phyloP scores from a whole-genome alignment of 2,113 vertebrate species.

The Zosterops hypoxanthus region DNA sequence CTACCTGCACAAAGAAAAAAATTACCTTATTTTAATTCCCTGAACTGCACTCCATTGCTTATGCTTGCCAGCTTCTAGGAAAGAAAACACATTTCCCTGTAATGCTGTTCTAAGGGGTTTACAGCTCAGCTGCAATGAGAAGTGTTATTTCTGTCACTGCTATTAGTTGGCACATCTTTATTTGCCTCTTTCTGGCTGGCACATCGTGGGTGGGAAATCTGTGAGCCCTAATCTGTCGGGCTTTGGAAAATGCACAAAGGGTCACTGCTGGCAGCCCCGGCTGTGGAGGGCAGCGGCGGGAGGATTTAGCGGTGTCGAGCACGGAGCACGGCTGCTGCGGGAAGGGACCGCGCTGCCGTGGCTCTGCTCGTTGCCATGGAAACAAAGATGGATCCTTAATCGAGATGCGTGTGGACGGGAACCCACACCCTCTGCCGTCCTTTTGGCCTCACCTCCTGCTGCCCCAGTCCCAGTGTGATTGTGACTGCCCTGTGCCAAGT shows the following conservation, averaged over 20 bases:
- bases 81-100: background rate
- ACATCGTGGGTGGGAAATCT: background rate
- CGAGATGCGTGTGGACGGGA: background rate
- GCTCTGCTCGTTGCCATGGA: constrained; percentile 26
- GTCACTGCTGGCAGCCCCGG: background rate
- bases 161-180: background rate
- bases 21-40: background rate
- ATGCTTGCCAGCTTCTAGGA: constrained; percentile 2
- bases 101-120: background rate
- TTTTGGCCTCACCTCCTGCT: background rate
- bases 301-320: background rate
- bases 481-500: fast-evolving
- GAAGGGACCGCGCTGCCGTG: background rate
- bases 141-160: background rate
- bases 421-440: background rate
- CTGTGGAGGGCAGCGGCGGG: background rate
- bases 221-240: background rate
- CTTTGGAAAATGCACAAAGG: background rate
- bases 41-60: background rate
- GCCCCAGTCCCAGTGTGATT: background rate
- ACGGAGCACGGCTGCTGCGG: background rate
- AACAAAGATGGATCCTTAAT: constrained; percentile 35
- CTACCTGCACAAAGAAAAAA: fast-evolving
- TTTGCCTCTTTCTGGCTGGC: background rate
- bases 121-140: background rate